phyloP scores from a whole-genome alignment of 2,113 vertebrate species.

The Trichechus manatus region DNA sequence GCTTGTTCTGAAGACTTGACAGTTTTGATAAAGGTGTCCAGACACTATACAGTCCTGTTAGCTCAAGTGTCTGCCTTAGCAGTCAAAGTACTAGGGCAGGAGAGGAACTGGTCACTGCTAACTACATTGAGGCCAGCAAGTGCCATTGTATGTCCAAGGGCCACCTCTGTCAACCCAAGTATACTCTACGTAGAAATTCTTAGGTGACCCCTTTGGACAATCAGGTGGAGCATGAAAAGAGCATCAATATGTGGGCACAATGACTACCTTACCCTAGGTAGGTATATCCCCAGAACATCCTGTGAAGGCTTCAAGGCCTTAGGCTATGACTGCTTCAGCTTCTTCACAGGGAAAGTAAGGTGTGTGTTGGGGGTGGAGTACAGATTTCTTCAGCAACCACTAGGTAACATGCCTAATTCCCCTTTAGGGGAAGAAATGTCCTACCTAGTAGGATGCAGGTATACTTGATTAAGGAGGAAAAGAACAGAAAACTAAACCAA shows the following conservation, averaged over 20 bases:
- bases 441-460: not conserved
- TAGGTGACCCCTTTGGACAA: not conserved
- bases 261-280: not conserved
- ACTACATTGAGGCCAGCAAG: not conserved
- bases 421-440: not conserved
- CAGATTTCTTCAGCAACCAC: not conserved
- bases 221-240: not conserved
- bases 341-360: too few species aligned
- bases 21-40: not conserved
- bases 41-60: not conserved
- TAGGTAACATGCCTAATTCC: not conserved
- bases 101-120: not conserved
- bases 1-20: not conserved
- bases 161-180: not conserved
- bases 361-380: not conserved
- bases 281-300: not conserved
- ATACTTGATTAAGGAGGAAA: not conserved
- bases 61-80: not conserved
- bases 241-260: fast-evolving
- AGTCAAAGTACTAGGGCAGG: not conserved
- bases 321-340: not conserved
- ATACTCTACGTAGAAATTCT: not conserved
- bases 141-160: not conserved
- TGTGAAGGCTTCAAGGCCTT: not conserved
- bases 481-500: not conserved